Evolutionary conservation across 2,888 invertebrate species (phyloP).

Genomic region (Linnaemya tessellans): DNA sequence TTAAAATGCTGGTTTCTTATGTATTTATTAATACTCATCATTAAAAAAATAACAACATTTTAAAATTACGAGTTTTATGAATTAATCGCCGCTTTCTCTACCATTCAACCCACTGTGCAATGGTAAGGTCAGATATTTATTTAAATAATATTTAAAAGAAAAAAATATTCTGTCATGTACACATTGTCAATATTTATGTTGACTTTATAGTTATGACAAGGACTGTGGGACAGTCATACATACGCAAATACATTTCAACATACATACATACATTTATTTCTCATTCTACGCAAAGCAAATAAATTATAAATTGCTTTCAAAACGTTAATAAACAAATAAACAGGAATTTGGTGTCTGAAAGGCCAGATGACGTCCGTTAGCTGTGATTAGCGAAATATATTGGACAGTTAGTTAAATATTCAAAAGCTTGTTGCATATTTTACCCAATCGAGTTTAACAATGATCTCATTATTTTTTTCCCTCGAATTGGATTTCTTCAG

Average conservation of each 20-base stretch:
- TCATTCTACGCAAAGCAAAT: background rate
- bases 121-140: too few relatives aligned
- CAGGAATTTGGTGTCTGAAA: background rate
- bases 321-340: constrained; percentile 7
- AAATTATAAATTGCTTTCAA: constrained; percentile 10
- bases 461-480: constrained; percentile 43
- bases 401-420: background rate
- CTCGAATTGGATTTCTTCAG: constrained; percentile 3
- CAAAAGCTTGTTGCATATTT: background rate
- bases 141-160: too few relatives aligned
- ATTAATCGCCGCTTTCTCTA: too few relatives aligned
- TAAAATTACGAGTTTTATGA: too few relatives aligned
- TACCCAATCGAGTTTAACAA: background rate
- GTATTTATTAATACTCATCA: too few relatives aligned
- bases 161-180: too few relatives aligned
- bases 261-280: background rate
- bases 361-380: background rate
- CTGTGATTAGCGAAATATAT: background rate
- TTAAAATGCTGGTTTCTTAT: too few relatives aligned
- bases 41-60: too few relatives aligned
- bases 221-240: too few relatives aligned
- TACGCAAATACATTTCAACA: background rate
- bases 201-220: too few relatives aligned
- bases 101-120: too few relatives aligned
- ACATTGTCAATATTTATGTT: too few relatives aligned